Conservation (phyloP, 1,140 invertebrate species). For the Drosophila mojavensis region DNA sequence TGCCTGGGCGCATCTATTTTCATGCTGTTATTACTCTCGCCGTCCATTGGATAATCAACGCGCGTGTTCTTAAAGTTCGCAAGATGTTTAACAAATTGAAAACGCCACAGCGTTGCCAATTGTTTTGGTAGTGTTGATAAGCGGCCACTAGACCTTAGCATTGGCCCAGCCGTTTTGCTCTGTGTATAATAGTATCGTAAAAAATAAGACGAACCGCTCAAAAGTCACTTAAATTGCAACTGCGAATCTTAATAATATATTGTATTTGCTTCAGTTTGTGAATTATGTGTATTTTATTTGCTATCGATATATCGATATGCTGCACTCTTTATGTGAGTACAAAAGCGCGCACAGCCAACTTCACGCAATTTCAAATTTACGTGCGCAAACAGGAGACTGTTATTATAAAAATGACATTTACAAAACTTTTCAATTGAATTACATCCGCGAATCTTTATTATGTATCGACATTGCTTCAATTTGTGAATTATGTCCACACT, state of each 20-base stretch:
- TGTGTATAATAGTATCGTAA: no score
- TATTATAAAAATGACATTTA: no score
- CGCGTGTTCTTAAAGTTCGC: neutral
- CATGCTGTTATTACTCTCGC: slow-evolving; percentile 34
- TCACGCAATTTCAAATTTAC: no score
- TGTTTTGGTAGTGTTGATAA: slow-evolving; percentile 20
- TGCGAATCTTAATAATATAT: neutral
- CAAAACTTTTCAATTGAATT: no score
- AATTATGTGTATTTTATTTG: neutral
- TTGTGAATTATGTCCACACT: no score
- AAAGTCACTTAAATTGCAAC: neutral
- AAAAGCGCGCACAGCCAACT: no score
- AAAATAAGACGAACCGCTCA: no score
- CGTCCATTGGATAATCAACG: slow-evolving; percentile 23
- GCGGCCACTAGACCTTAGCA: slow-evolving; percentile 12
- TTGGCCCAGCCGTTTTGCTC: neutral
- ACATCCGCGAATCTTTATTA: no score
- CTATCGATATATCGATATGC: slow-evolving; percentile 24
- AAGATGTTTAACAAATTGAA: slow-evolving; percentile 29
- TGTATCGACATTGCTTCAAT: no score
- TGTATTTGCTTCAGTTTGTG: neutral
- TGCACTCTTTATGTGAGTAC: neutral
- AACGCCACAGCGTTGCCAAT: slow-evolving; percentile 15
- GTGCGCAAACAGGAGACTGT: no score
- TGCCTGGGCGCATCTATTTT: slow-evolving; percentile 10